Percentiles rank a stretch among this genome's conserved stretches.
Evolutionary conservation across 2,113 vertebrate species (phyloP).

Genomic region (Pluvialis apricaria): DNA sequence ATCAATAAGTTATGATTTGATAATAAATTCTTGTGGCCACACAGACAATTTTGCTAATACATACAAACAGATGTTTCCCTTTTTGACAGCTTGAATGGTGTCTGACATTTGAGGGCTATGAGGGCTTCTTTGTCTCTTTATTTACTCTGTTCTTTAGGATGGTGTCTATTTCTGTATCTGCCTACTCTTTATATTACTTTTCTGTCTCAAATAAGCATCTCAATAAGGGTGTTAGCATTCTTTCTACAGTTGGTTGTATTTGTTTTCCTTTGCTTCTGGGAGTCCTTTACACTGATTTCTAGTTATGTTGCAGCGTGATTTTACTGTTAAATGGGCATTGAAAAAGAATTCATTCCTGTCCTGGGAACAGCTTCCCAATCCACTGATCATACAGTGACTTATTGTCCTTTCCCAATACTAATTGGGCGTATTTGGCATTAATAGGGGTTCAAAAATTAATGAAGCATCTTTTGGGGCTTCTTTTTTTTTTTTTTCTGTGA

Average conservation of each 20-base stretch:
- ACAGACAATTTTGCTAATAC: background rate
- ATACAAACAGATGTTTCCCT: background rate
- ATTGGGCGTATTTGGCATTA: background rate
- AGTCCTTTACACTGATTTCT: background rate
- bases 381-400: background rate
- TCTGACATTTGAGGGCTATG: background rate
- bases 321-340: background rate
- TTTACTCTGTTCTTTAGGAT: background rate
- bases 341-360: background rate
- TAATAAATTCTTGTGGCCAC: background rate
- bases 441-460: background rate
- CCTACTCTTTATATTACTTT: background rate
- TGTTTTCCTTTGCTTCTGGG: background rate
- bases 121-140: background rate
- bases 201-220: background rate
- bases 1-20: background rate
- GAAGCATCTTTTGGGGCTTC: background rate
- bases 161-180: background rate
- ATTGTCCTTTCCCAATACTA: background rate
- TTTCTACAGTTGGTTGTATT: background rate
- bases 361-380: background rate
- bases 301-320: background rate
- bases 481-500: background rate
- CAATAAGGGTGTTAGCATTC: background rate
- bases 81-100: background rate